Evolutionary conservation across 2,888 invertebrate species (phyloP).

Genomic region (Chrysolina oricalcia): DNA sequence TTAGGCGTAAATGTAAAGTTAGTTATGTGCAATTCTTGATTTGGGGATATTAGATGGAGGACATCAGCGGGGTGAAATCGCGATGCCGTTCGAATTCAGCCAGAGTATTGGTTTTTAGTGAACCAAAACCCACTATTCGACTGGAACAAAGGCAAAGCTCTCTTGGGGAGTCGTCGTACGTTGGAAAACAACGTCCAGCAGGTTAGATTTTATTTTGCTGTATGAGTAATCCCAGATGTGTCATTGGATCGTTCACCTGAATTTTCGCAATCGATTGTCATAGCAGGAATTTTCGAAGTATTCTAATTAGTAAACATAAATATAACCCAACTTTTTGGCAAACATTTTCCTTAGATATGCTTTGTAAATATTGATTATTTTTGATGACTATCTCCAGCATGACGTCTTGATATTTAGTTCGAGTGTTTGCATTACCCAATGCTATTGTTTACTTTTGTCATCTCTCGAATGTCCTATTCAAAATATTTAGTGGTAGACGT

Average conservation of each 20-base stretch:
- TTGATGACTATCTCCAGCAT: background rate
- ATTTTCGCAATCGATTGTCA: slow-evolving; percentile 5
- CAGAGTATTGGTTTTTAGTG: slow-evolving; percentile 85
- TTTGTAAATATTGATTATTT: slow-evolving; percentile 24
- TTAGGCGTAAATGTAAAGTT: slow-evolving; percentile 52
- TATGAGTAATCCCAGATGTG: slow-evolving; percentile 29
- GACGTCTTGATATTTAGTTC: slow-evolving; percentile 10
- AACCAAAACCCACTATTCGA: slow-evolving; percentile 71
- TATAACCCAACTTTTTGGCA: slow-evolving; percentile 17
- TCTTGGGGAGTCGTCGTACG: slow-evolving; percentile 48
- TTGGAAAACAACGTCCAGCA: slow-evolving; percentile 59
- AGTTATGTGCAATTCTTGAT: slow-evolving; percentile 51
- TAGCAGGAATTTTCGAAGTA: background rate
- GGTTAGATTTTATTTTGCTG: slow-evolving; percentile 20
- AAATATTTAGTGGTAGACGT: slow-evolving; percentile 9
- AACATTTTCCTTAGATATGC: background rate
- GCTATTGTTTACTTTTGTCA: slow-evolving; percentile 10
- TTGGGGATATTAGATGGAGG: slow-evolving; percentile 65
- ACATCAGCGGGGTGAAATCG: slow-evolving; percentile 67
- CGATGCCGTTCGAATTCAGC: slow-evolving; percentile 77
- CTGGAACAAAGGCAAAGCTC: slow-evolving; percentile 62
- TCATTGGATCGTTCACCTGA: slow-evolving; percentile 18
- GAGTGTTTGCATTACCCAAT: background rate
- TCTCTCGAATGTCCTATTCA: background rate
- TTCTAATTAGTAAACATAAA: slow-evolving; percentile 20